phyloP scores from a whole-genome alignment of 2,113 vertebrate species.

The Sitta europaea region DNA sequence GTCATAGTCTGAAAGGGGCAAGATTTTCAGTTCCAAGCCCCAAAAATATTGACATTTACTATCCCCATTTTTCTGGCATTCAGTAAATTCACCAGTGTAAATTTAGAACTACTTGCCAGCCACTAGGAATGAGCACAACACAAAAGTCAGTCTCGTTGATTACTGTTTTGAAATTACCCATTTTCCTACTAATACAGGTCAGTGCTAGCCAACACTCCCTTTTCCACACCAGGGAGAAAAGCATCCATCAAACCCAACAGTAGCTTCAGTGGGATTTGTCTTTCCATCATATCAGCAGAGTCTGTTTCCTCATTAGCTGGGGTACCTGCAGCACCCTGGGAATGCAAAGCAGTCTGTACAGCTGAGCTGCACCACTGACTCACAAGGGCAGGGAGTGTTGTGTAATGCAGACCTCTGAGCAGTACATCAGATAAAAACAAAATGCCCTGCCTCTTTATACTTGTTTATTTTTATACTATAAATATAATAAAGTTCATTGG shows the following conservation, averaged over 20 bases:
- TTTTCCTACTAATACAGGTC: neutral
- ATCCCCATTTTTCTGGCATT: neutral
- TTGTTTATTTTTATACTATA: neutral
- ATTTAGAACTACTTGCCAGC: neutral
- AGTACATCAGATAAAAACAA: neutral
- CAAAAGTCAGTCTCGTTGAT: neutral
- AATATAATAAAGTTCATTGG: neutral
- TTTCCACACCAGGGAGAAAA: neutral
- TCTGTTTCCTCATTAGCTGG: neutral
- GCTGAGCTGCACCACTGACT: neutral
- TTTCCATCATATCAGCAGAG: neutral
- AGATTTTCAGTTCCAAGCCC: neutral
- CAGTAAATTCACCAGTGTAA: neutral
- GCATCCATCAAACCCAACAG: neutral
- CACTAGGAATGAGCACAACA: neutral
- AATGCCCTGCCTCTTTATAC: neutral
- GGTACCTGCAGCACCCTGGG: neutral
- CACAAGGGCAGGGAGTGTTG: fast-evolving
- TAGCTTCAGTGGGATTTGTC: neutral
- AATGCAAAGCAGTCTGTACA: neutral
- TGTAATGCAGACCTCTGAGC: neutral
- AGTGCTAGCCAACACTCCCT: neutral
- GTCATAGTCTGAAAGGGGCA: neutral
- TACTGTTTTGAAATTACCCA: neutral
- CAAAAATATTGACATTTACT: neutral